Evolutionary conservation across 35 echinoderm and acorn worm genomes (phyloP).

Genomic region (Strongylocentrotus purpuratus): DNA sequence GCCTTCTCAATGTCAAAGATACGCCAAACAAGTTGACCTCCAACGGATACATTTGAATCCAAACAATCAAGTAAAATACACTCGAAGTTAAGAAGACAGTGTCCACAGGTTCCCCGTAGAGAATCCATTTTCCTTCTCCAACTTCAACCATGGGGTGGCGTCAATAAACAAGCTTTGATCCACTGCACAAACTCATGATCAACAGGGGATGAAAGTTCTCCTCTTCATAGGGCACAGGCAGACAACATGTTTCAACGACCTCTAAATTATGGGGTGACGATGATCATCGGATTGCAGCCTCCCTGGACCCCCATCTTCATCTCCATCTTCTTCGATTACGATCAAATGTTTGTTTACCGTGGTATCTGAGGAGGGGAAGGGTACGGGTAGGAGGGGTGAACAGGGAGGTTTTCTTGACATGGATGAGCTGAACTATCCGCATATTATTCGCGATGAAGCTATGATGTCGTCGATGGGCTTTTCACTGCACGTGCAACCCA

Average conservation of each 20-base stretch:
- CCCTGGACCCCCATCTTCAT: background rate
- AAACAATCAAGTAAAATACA: conserved; percentile 3
- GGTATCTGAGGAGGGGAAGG: background rate
- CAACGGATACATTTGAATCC: background rate
- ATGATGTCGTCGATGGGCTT: background rate
- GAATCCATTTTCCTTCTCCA: background rate
- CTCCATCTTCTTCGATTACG: conserved; percentile 10
- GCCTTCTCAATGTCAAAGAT: background rate
- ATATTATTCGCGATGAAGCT: background rate
- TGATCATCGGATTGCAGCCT: background rate
- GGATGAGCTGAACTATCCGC: background rate
- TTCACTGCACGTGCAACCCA: no score
- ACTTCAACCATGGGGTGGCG: background rate
- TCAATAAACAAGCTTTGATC: conserved; percentile 9
- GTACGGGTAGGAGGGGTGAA: background rate
- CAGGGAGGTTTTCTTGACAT: background rate
- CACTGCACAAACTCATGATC: background rate
- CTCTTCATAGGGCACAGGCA: background rate
- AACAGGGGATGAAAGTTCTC: background rate
- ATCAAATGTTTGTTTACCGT: background rate
- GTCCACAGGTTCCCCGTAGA: background rate
- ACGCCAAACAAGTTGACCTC: background rate
- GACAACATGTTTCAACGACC: background rate
- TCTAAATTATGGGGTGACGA: conserved; percentile 2
- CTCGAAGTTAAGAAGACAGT: background rate